Conservation (phyloP, 2,888 invertebrate genomes). For the Crioceris asparagi region DNA sequence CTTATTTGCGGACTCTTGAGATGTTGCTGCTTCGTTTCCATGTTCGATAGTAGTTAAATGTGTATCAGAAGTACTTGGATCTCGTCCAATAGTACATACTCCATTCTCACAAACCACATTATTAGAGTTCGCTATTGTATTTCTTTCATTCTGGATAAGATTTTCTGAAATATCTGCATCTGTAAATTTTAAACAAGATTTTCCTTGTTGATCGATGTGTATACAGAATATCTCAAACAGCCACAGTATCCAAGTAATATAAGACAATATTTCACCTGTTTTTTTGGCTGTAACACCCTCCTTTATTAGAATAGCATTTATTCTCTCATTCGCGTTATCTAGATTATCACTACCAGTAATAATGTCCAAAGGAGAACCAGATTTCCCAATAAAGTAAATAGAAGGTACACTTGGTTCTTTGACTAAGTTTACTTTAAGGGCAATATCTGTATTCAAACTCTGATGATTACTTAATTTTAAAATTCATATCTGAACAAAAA, state of each 20-base stretch:
- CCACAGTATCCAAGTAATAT: no score
- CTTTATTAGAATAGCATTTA: conserved; percentile 50
- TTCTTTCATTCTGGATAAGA: conserved; percentile 23
- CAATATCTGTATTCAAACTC: no score
- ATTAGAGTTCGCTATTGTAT: conserved; percentile 17
- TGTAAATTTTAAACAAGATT: no score
- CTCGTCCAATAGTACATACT: conserved; percentile 35
- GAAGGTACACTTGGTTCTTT: conserved; percentile 70
- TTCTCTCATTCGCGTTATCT: conserved; percentile 52
- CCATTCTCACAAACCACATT: conserved; percentile 44
- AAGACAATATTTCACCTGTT: no score
- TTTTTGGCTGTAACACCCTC: conserved; percentile 35
- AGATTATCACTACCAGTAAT: conserved; percentile 52
- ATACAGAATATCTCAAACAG: no score
- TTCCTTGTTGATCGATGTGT: no score
- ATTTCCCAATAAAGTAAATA: conserved; percentile 74
- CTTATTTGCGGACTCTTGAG: no score
- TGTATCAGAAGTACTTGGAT: background rate
- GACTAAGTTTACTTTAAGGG: conserved; percentile 39
- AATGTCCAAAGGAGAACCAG: conserved; percentile 72
- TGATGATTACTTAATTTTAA: no score
- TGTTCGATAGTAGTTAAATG: conserved; percentile 1
- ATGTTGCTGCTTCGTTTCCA: conserved; percentile 5
- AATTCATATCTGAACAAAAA: no score
- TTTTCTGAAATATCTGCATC: no score